Evolutionary conservation across 2,113 vertebrate genomes (phyloP).

Genomic region (Odobenus rosmarus): DNA sequence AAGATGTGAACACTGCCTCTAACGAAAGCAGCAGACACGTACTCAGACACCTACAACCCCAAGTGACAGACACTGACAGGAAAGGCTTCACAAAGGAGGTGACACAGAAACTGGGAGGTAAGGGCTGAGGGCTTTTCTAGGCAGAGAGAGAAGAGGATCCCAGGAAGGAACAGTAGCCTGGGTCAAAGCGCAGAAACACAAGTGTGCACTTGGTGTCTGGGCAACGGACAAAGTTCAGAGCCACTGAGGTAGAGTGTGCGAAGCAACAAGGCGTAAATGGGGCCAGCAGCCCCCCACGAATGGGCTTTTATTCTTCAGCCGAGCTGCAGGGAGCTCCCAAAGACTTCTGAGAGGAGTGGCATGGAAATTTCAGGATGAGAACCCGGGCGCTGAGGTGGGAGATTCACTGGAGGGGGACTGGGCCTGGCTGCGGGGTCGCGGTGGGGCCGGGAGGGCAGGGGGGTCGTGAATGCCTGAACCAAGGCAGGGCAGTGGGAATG

Average conservation of each 20-base stretch:
- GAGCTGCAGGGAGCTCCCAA: background rate
- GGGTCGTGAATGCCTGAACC: background rate
- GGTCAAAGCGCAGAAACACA: background rate
- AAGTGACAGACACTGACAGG: background rate
- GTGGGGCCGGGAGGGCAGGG: too few relatives aligned
- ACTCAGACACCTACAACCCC: background rate
- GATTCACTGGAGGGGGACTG: background rate
- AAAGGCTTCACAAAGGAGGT: background rate
- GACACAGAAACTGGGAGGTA: background rate
- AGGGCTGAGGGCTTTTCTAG: background rate
- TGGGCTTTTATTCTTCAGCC: too few relatives aligned
- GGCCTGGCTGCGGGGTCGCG: background rate
- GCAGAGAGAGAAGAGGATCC: background rate
- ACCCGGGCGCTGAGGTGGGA: background rate
- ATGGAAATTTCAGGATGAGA: background rate
- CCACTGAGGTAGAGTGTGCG: background rate
- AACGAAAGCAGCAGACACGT: background rate
- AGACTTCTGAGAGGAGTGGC: background rate
- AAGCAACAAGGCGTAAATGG: background rate
- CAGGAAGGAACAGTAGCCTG: background rate
- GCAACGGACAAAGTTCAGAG: background rate
- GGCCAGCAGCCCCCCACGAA: too few relatives aligned
- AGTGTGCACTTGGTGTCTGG: background rate
- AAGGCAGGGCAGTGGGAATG: background rate
- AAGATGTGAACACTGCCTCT: background rate